Percentiles rank a stretch among this genome's conserved stretches.
phyloP scores from a whole-genome alignment of 2,113 vertebrate genomes.

The Balaeniceps rex region DNA sequence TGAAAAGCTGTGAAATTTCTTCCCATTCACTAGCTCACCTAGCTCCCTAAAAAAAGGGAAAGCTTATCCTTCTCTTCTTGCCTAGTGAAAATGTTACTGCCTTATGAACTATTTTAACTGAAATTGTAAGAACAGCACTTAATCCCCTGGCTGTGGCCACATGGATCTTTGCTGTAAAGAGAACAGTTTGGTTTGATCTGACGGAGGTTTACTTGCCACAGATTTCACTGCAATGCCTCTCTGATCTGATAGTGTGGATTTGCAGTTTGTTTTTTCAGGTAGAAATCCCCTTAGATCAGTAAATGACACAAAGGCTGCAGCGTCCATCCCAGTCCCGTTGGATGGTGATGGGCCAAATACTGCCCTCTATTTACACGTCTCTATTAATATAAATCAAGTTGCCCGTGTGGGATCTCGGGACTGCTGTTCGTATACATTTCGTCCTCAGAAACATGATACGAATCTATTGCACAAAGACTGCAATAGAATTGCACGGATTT shows the following conservation, averaged over 20 bases:
- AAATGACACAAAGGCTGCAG: neutral
- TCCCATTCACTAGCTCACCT: neutral
- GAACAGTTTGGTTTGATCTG: neutral
- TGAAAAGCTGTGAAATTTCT: neutral
- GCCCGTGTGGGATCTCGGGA: neutral
- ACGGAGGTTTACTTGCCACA: neutral
- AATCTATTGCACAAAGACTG: neutral
- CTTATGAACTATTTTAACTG: neutral
- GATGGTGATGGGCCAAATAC: neutral
- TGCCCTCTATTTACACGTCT: neutral
- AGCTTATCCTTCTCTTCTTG: neutral
- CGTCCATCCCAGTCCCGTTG: neutral
- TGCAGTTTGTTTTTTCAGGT: neutral
- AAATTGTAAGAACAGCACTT: neutral
- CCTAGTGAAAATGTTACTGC: neutral
- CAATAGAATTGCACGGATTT: neutral
- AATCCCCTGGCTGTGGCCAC: accelerated
- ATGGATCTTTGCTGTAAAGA: neutral
- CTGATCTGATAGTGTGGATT: neutral
- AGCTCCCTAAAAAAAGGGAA: neutral
- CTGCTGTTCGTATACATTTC: neutral
- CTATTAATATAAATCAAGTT: neutral
- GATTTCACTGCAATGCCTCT: neutral
- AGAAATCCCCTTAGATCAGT: neutral
- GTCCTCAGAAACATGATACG: neutral